A percentile compares a stretch with the other conserved stretches of the same genome.
Conservation (phyloP, 2,888 invertebrate genomes). For the Drosophila mayaguana region DNA sequence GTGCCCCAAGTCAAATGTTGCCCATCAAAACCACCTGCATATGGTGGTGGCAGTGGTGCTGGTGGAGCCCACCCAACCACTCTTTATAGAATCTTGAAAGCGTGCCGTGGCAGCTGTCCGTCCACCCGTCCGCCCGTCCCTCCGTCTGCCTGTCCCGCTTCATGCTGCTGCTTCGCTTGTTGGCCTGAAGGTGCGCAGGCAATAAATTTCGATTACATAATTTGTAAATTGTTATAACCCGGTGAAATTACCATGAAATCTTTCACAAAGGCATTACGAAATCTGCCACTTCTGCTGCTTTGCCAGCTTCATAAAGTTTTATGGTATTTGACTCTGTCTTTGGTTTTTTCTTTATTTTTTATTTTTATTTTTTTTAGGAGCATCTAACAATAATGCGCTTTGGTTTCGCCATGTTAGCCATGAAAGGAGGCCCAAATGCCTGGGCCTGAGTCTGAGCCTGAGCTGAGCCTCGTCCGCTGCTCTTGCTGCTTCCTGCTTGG, state of each 20-base stretch:
- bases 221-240: slow-evolving; percentile 83
- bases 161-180: not conserved
- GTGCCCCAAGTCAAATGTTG: slow-evolving; percentile 45
- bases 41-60: slow-evolving; percentile 6
- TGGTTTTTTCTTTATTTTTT: not conserved
- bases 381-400: slow-evolving; percentile 63
- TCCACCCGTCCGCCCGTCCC: not conserved
- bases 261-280: slow-evolving; percentile 74
- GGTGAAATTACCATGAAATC: slow-evolving; percentile 81
- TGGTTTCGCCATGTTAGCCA: slow-evolving; percentile 65
- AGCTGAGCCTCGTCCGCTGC: not conserved
- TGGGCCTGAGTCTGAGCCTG: not conserved
- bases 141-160: not conserved
- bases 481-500: slow-evolving; percentile 63
- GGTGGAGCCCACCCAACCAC: slow-evolving; percentile 52
- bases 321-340: slow-evolving; percentile 67
- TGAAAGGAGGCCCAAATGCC: slow-evolving; percentile 30
- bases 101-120: slow-evolving; percentile 32
- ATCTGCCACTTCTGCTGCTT: slow-evolving; percentile 71
- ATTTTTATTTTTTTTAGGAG: slow-evolving; percentile 4
- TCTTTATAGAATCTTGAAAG: slow-evolving; percentile 37
- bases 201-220: slow-evolving; percentile 83
- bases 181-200: slow-evolving; percentile 52
- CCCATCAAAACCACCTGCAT: slow-evolving; percentile 75
- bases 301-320: slow-evolving; percentile 68